Conservation (phyloP, 2,113 vertebrate genomes). For the Oenanthe melanoleuca region DNA sequence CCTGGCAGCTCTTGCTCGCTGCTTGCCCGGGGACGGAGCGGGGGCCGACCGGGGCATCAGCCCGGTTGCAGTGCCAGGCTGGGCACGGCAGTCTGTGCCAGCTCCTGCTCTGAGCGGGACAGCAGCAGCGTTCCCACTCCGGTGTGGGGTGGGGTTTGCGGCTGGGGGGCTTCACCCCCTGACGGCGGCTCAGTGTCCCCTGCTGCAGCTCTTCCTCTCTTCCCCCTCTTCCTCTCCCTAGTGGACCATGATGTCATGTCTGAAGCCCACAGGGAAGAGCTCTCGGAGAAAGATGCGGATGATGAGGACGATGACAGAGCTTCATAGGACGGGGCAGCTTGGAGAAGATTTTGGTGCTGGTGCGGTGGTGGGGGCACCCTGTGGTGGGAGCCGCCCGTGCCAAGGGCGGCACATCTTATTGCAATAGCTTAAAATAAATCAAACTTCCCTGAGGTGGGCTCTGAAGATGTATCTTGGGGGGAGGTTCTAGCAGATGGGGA, state of each 20-base stretch:
- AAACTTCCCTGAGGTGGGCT: not conserved
- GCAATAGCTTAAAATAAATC: not conserved
- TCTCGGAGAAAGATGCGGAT: not conserved
- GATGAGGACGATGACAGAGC: not conserved
- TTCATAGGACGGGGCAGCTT: accelerated
- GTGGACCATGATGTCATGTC: not conserved
- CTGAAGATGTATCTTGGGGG: not conserved
- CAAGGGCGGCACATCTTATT: accelerated
- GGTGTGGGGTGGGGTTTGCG: accelerated
- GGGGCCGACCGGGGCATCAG: not conserved
- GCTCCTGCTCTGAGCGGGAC: too few species aligned
- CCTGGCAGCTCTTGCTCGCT: accelerated
- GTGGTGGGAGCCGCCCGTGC: not conserved
- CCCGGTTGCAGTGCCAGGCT: not conserved
- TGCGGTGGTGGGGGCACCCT: not conserved
- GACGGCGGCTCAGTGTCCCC: not conserved
- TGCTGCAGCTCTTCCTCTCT: not conserved
- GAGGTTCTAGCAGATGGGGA: not conserved
- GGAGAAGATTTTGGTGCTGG: not conserved
- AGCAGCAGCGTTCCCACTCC: accelerated
- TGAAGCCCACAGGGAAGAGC: not conserved
- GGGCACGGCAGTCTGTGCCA: accelerated
- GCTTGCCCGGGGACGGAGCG: accelerated
- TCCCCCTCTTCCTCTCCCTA: not conserved
- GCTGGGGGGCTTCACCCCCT: not conserved